A percentile compares a stretch with the other conserved stretches of the same genome.
These are phyloP conservation scores for Microchirus variegatus DNA, from an alignment of 2,797 vertebrate species.

Conservation along the genomic window DNA sequence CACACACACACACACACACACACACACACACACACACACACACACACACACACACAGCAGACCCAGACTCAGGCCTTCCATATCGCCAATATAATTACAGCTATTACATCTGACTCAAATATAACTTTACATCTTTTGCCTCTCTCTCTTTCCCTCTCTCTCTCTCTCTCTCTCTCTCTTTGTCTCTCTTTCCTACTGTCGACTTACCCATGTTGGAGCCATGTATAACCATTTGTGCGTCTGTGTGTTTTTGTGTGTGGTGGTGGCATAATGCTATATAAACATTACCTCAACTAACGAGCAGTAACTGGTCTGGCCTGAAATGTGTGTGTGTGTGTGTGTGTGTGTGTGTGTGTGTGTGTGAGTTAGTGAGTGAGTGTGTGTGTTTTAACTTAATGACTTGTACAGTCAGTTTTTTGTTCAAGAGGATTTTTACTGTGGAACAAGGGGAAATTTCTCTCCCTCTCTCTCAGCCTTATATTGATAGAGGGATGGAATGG, in stretches of 20 bases:
- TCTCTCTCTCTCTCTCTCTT: conserved; percentile 21
- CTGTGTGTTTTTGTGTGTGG: conserved; percentile 48
- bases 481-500: conserved; percentile 7
- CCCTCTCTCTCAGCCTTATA: conserved; percentile 1
- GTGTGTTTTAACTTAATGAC: conserved; percentile 69
- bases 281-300: conserved; percentile 89
- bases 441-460: conserved; percentile 14
- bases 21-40: conserved; percentile 52
- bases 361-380: conserved; percentile 33
- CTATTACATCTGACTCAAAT: conserved; percentile 81
- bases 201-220: conserved; percentile 52
- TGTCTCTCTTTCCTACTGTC: conserved; percentile 43
- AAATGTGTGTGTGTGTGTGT: conserved; percentile 34
- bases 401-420: conserved; percentile 71
- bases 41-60: conserved; percentile 40
- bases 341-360: conserved; percentile 31
- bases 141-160: conserved; percentile 1
- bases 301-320: conserved; percentile 77
- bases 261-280: conserved; percentile 82
- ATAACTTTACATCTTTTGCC: conserved; percentile 73
- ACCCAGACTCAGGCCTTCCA: conserved; percentile 74
- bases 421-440: conserved; percentile 45
- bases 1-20: conserved; percentile 36
- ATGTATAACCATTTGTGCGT: conserved; percentile 46
- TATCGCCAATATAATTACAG: conserved; percentile 82